Base-by-base conservation (phyloP, 1,140 invertebrate species). In the Charaxes varanes region DNA sequence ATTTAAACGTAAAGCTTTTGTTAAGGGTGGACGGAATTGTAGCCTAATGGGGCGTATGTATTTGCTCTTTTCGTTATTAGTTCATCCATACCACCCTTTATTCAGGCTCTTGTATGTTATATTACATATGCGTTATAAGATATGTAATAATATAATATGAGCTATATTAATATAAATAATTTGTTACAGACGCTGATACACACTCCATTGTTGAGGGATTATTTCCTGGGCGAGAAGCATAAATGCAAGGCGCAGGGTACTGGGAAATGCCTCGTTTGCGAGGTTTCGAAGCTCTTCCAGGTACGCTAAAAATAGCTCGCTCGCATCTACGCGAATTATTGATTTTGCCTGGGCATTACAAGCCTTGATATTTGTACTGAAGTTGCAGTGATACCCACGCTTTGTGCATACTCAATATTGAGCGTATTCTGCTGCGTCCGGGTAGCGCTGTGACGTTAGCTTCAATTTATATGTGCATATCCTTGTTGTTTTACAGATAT, bases 201-300 rank as follows among this genome's bases (percentile, higher is more conserved):
- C 67, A 99, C 96, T 3, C 97, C 97, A 1, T 79, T 98, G 10
- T 84, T 99, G 35, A 84, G 97, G 51, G 97, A 99, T 73, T 99
- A 97, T 82, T 99, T 99, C 70, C 88, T 99, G 47, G 91, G 94
- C 23, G 97, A 99, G 78, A 90, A 91, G 54, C 97, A 99, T 72
- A 89, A 92, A 59, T 96, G 95, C 72, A 90, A 91, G 44, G 70
- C 87, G 24, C 72, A 87, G 26, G 85, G 86, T 1, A 66, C 82
- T 6, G 74, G 73, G 4, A 88, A 88, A 55, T 99, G 97, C 86
- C 86, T 99, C 36, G 94, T 97, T 15, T 99, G 97, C 86, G 96
- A 98, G 86, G 91, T 99, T 55, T 91, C 91, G 2, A 89, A 92
- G 48, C 82, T 94, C 15, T 94, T 93, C 80, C 92, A 94, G 85